phyloP scores from a whole-genome alignment of 2,888 invertebrate genomes.

The Drosophila heteroneura region DNA sequence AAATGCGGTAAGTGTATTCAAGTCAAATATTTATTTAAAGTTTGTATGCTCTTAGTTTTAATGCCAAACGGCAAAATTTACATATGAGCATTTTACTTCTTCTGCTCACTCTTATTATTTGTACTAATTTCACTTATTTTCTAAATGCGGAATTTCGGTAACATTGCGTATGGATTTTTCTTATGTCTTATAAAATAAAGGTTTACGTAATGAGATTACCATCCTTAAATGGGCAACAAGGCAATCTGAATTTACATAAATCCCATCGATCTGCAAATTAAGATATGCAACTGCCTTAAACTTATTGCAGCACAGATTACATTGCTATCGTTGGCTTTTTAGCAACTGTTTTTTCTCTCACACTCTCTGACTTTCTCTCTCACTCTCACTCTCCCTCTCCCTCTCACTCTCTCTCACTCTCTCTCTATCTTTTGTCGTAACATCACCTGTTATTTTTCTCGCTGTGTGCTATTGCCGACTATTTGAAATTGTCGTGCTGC shows the following conservation, averaged over 20 bases:
- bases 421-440: background rate
- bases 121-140: background rate
- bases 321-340: background rate
- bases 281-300: conserved; percentile 11
- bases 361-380: background rate
- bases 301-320: background rate
- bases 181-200: background rate
- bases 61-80: background rate
- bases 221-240: conserved; percentile 14
- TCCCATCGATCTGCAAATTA: conserved; percentile 28
- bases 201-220: conserved; percentile 4
- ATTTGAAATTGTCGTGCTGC: conserved; percentile 27
- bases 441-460: conserved; percentile 6
- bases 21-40: background rate
- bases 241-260: conserved; percentile 18
- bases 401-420: background rate
- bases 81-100: too few species aligned
- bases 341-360: background rate
- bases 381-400: background rate
- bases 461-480: conserved; percentile 21
- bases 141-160: background rate
- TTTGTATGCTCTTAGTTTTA: background rate
- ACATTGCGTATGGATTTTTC: background rate
- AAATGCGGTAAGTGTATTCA: background rate
- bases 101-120: background rate